Percentiles rank a stretch among this genome's conserved stretches.
Conservation (phyloP, 2,113 vertebrate genomes). For the Corydoras maculifer region DNA sequence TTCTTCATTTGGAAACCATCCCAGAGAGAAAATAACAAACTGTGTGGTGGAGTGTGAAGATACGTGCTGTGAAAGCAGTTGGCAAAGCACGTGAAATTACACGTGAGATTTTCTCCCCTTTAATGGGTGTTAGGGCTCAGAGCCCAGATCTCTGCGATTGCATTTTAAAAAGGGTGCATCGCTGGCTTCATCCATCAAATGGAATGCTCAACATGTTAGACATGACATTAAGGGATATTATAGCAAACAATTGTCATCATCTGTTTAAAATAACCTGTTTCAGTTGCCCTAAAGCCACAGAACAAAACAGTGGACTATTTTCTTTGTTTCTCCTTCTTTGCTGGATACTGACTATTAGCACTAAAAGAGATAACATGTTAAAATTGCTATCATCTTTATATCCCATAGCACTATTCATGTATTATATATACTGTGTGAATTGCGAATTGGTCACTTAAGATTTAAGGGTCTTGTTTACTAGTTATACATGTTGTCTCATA, state of each 20-base stretch:
- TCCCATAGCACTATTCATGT: too few relatives aligned
- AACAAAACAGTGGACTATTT: too few relatives aligned
- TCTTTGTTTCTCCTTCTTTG: too few relatives aligned
- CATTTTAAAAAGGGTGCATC: background rate
- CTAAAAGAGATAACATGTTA: too few relatives aligned
- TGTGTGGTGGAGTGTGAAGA: constrained; percentile 8
- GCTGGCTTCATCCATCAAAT: background rate
- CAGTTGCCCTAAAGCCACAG: too few relatives aligned
- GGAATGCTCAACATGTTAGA: background rate
- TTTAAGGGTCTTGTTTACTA: too few relatives aligned
- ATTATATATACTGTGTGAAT: too few relatives aligned
- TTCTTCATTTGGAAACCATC: constrained; percentile 2
- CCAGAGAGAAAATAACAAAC: background rate
- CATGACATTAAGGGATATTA: background rate
- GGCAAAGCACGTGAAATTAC: constrained; percentile 9
- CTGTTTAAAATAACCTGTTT: too few relatives aligned
- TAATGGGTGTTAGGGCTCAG: background rate
- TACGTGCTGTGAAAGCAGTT: constrained; percentile 20
- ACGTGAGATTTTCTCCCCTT: background rate
- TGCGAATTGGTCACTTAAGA: too few relatives aligned
- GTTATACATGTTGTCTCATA: too few relatives aligned
- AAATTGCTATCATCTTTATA: too few relatives aligned
- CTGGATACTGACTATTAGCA: too few relatives aligned
- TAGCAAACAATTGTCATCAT: background rate
- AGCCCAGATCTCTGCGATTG: background rate